Conservation (phyloP, 2,113 vertebrate species). For the Cricetomys ansorgei region DNA sequence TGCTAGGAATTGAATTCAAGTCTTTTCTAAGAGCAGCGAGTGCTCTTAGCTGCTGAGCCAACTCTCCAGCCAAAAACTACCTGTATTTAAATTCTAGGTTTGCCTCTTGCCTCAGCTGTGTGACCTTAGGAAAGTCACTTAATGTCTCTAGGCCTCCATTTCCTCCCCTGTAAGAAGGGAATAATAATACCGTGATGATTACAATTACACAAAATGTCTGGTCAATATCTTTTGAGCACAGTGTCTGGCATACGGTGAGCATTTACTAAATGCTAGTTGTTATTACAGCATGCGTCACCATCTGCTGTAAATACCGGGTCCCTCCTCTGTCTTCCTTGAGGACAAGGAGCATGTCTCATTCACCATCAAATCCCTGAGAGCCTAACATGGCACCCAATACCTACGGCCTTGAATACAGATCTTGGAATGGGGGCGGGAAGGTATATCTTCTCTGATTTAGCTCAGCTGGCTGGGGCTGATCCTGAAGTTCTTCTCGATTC, state of each 20-base stretch:
- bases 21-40: neutral
- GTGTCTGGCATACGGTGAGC: neutral
- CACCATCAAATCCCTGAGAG: neutral
- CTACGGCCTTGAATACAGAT: neutral
- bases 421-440: neutral
- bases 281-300: neutral
- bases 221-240: neutral
- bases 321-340: conserved; percentile 21
- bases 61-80: neutral
- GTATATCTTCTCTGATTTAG: neutral
- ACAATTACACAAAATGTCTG: neutral
- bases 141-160: conserved; percentile 20
- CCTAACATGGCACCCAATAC: neutral
- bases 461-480: neutral
- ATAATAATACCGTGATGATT: neutral
- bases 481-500: conserved; percentile 9
- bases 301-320: neutral
- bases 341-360: neutral
- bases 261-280: conserved; percentile 3
- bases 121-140: conserved; percentile 13
- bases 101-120: neutral
- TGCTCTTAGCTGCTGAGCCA: neutral
- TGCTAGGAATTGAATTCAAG: neutral
- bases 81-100: neutral
- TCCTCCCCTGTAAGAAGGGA: neutral